Conservation (phyloP, 1,140 invertebrate species). For the Drosophila nebulosa region DNA sequence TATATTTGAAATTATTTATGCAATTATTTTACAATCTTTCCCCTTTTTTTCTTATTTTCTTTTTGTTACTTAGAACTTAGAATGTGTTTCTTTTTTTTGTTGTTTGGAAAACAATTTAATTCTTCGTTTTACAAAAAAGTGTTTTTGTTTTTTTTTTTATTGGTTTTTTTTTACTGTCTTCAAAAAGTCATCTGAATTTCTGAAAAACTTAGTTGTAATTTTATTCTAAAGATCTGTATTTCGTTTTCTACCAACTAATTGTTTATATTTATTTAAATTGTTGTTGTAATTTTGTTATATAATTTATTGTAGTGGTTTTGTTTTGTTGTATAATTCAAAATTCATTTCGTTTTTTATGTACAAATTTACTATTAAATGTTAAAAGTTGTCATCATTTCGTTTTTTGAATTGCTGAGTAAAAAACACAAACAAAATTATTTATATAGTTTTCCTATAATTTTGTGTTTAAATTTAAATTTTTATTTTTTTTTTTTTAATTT, state of each 20-base stretch:
- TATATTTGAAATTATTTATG: constrained; percentile 81
- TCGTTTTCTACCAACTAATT: constrained; percentile 37
- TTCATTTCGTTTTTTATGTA: neutral
- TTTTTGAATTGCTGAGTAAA: neutral
- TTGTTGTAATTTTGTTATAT: constrained; percentile 37
- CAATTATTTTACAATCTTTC: constrained; percentile 76
- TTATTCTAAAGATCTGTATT: constrained; percentile 56
- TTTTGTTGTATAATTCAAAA: constrained; percentile 8
- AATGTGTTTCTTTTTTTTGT: constrained; percentile 29
- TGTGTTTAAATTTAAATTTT: constrained; percentile 5
- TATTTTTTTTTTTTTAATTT: constrained; percentile 26
- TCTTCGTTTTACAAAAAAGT: constrained; percentile 47
- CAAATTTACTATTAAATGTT: constrained; percentile 3
- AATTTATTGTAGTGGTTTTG: constrained; percentile 19
- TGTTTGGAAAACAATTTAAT: constrained; percentile 49
- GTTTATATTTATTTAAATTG: constrained; percentile 26
- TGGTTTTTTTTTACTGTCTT: constrained; percentile 33
- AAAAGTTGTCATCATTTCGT: neutral
- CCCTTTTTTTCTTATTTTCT: constrained; percentile 20
- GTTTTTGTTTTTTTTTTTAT: neutral
- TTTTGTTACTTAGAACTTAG: constrained; percentile 50
- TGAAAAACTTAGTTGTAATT: constrained; percentile 75
- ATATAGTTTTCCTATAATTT: neutral
- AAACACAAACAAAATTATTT: neutral
- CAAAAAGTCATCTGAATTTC: constrained; percentile 70